Evolutionary conservation across 2,797 vertebrate species (phyloP), one percentile per base, ranked within the genome.

Genomic region (Uromys caudimaculatus): DNA sequence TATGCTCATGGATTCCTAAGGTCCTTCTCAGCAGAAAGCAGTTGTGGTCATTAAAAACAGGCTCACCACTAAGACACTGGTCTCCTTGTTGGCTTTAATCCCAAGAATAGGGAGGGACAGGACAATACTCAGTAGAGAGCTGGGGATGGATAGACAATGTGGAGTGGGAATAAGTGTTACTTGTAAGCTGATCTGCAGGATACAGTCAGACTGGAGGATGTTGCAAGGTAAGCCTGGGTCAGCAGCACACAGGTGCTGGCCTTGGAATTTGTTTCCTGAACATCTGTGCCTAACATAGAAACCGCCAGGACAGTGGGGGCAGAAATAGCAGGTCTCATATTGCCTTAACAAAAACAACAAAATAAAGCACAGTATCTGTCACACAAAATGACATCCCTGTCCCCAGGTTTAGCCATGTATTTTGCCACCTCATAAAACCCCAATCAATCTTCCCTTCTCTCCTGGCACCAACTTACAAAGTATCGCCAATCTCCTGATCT

Each of bases 261-360:
- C 7, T 75, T 97, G 88, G 95, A 97, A 97, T 97, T 85, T 62
- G 76, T 97, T 98, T 98, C 98, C 98, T 98, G 98, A 98, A 98
- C 97, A 98, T 98, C 98, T 98, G 98, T 95, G 93, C 96, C 87
- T 89, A 97, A 96, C 92, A 96, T 85, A 95, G 97, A 98, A 98
- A 67, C 89, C 95, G 81, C 90, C 91, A 86, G 86, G 84, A 93
- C 83, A 60, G 52, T 12, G 60, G 96, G 76, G 90, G 32, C 64
- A 47, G 77, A 94, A 56, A 75, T 73, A 97, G 67, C 93, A 96
- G 64, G 76, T 88, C 94, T 98, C 94, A 88, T 0, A 0, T 76
- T 94, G 85, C 98, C 91, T 10, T 79, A 90, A 97, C 91, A 89
- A 97, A 97, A 98, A 82, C 56, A 98, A 89, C 44, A 93, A 92